Evolutionary conservation across 2,113 vertebrate species (phyloP), one percentile per base, ranked within the genome.

Genomic region (Solea solea): DNA sequence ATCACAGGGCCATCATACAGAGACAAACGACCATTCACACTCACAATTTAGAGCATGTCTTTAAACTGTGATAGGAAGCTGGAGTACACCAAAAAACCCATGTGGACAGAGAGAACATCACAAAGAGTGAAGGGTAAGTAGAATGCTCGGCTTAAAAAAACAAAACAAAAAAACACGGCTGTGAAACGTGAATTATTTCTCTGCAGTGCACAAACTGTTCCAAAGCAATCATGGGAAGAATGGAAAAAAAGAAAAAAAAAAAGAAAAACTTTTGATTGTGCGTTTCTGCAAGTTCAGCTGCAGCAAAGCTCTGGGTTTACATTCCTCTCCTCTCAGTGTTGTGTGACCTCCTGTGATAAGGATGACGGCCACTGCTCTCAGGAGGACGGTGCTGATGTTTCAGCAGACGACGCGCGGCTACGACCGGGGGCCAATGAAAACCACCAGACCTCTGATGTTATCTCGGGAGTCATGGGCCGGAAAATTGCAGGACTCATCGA

Each of bases 301-400:
- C 66, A 63, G 63, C 68, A 51, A 64, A 73, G 42, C 21, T 77
- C 51, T 44, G 41, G 59, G 78, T 83, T 91, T 86, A 81, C 81
- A 90, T 91, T 91, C 84, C 80, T 69, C 49, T 4, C 60, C 58
- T 73, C n/a, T n/a, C n/a, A n/a, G 76, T 64, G 62, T 76, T 83
- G 84, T 86, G 78, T 75, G 82, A 85, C 85, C 88, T 89, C 78
- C 83, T 86, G 75, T 27, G 86, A 85, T 90, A 86, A 90, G 79
- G 62, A 79, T 34, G 42, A 79, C 57, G 78, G 68, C 53, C 61
- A 69, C 77, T 57, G 68, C 73, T 86, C 86, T 75, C 76, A 55
- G 40, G 48, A 71, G 46, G 69, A 49, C 28, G 11, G 21, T n/a
- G 12, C 64, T 65, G 54, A 75, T 14, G 81, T 78, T 74, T 72